Conservation (phyloP, 2,888 invertebrate species). For the Invenusta paracnida region DNA sequence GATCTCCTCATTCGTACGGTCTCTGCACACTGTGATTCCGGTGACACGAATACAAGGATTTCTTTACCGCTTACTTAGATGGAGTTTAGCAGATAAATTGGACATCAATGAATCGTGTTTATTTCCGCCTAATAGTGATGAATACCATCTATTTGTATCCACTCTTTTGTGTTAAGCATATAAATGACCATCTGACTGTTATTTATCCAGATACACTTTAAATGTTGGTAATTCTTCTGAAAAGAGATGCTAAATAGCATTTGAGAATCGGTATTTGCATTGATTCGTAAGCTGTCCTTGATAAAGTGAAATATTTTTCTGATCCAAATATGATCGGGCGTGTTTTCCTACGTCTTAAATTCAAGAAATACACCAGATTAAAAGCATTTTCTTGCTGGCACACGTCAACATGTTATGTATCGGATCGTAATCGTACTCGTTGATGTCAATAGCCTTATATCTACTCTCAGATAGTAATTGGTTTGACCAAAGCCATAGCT, state of each 20-base stretch:
- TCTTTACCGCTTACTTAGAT: constrained; percentile 10
- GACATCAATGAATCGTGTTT: constrained; percentile 7
- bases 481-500: constrained; percentile 5
- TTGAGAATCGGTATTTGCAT: not conserved
- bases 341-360: not conserved
- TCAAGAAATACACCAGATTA: not conserved
- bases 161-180: no score
- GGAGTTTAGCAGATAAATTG: not conserved
- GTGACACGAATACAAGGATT: constrained; percentile 3
- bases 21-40: not conserved
- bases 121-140: not conserved
- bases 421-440: not conserved
- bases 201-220: not conserved
- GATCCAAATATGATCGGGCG: not conserved
- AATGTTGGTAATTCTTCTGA: no score
- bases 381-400: not conserved
- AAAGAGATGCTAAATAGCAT: no score
- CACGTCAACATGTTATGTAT: not conserved
- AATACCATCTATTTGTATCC: not conserved
- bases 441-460: not conserved
- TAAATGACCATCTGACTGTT: not conserved
- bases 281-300: not conserved
- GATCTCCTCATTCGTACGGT: not conserved
- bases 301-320: not conserved
- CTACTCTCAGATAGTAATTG: not conserved